These are phyloP conservation scores for Cheirogaleus medius DNA, from an alignment of 2,113 vertebrate species.

Conservation along the genomic window DNA sequence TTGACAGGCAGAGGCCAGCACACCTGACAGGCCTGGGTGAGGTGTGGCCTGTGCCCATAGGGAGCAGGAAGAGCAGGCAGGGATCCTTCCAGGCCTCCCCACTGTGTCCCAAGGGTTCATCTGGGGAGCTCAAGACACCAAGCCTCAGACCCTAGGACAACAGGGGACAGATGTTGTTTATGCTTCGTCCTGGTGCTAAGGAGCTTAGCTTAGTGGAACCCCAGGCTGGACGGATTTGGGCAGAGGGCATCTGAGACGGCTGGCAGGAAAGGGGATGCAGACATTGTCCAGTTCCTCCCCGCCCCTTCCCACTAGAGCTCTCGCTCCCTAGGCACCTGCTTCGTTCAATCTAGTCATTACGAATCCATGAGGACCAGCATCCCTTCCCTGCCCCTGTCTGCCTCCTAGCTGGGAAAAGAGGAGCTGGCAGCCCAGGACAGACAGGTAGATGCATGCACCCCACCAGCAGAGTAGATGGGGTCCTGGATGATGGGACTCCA, in stretches of 20 bases:
- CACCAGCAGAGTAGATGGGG: not conserved
- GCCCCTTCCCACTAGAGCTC: too few relatives aligned
- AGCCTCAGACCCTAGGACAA: not conserved
- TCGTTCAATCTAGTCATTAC: not conserved
- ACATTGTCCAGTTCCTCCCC: not conserved
- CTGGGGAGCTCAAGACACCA: not conserved
- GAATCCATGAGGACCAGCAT: not conserved
- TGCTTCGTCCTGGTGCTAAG: slow-evolving; percentile 29
- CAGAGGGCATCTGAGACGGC: not conserved
- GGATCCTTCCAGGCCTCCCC: not conserved
- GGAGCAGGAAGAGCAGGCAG: not conserved
- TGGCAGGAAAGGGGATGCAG: not conserved
- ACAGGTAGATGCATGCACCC: not conserved
- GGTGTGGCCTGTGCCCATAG: not conserved
- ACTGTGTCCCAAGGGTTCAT: not conserved
- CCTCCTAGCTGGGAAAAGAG: not conserved
- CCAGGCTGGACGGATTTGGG: not conserved
- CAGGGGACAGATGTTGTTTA: slow-evolving; percentile 55
- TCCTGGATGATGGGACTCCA: not conserved
- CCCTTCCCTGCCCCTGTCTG: not conserved
- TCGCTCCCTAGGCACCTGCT: not conserved
- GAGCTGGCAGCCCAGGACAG: not conserved
- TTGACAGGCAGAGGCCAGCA: not conserved
- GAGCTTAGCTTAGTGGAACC: slow-evolving; percentile 41
- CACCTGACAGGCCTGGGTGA: not conserved